Evolutionary conservation across 2,797 vertebrate species (phyloP).

Genomic region (Phalloptychus januarius): DNA sequence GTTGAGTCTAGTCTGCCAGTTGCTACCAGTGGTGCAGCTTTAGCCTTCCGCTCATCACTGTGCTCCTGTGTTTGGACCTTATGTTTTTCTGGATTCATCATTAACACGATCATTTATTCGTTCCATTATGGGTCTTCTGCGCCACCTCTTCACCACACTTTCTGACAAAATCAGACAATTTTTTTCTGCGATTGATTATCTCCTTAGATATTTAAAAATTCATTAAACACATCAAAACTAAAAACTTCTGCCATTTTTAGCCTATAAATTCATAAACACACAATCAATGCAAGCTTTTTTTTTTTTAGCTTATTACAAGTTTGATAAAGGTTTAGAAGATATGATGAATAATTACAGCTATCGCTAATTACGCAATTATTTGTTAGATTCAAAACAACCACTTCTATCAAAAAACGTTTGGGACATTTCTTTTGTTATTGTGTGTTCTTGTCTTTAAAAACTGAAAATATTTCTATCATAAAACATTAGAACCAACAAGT

Average conservation of each 20-base stretch:
- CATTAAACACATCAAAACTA: background rate
- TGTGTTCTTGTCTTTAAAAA: background rate
- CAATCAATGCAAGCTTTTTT: background rate
- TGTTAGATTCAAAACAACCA: background rate
- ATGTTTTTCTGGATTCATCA: too few species aligned
- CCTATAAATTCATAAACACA: background rate
- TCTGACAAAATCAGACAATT: background rate
- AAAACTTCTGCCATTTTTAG: background rate
- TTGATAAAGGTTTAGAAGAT: background rate
- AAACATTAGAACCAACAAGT: background rate
- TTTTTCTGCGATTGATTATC: background rate
- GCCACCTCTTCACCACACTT: too few species aligned
- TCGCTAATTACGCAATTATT: background rate
- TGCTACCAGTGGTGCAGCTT: too few species aligned
- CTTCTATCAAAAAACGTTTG: background rate
- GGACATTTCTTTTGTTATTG: background rate
- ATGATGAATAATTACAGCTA: background rate
- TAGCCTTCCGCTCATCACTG: too few species aligned
- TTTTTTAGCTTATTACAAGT: background rate
- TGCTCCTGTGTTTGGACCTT: too few species aligned
- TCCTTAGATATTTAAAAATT: background rate
- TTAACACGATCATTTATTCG: too few species aligned
- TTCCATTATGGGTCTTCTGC: too few species aligned
- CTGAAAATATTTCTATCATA: background rate
- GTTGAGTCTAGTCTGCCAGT: too few species aligned